These are phyloP conservation scores for Villa cingulata DNA, from an alignment of 2,888 invertebrate genomes.

Conservation along the genomic window DNA sequence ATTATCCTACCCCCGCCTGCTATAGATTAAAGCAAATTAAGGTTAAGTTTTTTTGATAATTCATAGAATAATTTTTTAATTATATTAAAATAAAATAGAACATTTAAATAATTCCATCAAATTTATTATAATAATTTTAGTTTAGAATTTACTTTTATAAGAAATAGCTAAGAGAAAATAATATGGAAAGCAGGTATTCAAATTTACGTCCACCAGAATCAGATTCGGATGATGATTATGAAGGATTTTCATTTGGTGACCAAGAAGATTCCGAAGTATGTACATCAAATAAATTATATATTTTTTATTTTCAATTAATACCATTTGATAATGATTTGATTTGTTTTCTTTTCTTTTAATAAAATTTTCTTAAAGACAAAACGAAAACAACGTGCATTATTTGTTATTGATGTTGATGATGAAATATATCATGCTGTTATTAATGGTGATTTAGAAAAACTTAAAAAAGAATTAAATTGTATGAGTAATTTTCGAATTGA, in stretches of 20 bases:
- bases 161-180: too few relatives aligned
- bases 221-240: slow-evolving; percentile 29
- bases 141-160: too few relatives aligned
- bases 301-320: not conserved
- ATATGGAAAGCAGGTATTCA: too few relatives aligned
- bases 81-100: too few relatives aligned
- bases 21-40: too few relatives aligned
- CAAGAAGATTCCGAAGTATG: slow-evolving; percentile 17
- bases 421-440: slow-evolving; percentile 19
- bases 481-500: slow-evolving; percentile 18
- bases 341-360: too few relatives aligned
- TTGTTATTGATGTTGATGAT: slow-evolving; percentile 14
- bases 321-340: too few relatives aligned
- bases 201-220: slow-evolving; percentile 21
- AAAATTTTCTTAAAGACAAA: slow-evolving; percentile 6
- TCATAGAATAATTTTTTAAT: too few relatives aligned
- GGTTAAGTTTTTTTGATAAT: too few relatives aligned
- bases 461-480: slow-evolving; percentile 19
- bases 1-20: too few relatives aligned
- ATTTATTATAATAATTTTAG: too few relatives aligned
- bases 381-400: slow-evolving; percentile 4
- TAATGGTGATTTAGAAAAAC: slow-evolving; percentile 18
- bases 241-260: slow-evolving; percentile 29
- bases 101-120: too few relatives aligned
- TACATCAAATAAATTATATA: not conserved